These are phyloP conservation scores for Xyrichtys novacula DNA, from an alignment of 2,797 vertebrate genomes.

Conservation along the genomic window DNA sequence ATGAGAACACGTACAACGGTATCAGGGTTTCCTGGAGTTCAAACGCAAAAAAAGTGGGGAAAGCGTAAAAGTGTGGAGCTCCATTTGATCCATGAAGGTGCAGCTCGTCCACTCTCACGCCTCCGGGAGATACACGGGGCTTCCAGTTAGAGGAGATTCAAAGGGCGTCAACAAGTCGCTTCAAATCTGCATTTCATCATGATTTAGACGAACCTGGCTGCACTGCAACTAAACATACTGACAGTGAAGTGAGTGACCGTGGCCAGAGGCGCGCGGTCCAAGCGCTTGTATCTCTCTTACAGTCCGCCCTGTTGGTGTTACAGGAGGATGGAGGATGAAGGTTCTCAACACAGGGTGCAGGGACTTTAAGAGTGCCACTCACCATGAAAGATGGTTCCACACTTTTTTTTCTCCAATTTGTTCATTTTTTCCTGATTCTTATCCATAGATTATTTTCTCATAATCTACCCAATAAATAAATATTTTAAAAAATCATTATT, in stretches of 20 bases:
- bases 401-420: too few species aligned
- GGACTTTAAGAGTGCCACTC: not conserved
- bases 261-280: slow-evolving; percentile 23
- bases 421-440: too few species aligned
- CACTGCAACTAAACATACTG: not conserved
- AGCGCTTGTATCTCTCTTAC: slow-evolving; percentile 21
- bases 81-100: slow-evolving; percentile 12
- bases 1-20: not conserved
- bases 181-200: slow-evolving; percentile 29
- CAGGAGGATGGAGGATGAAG: not conserved
- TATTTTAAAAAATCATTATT: too few species aligned
- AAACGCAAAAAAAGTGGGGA: slow-evolving; percentile 8
- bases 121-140: slow-evolving; percentile 1
- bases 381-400: not conserved
- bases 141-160: slow-evolving; percentile 11
- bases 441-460: too few species aligned
- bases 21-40: slow-evolving; percentile 1
- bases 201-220: slow-evolving; percentile 26
- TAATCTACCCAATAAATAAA: too few species aligned
- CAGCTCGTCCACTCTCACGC: slow-evolving; percentile 17
- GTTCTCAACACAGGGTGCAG: not conserved
- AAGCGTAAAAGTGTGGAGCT: slow-evolving; percentile 29
- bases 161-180: slow-evolving; percentile 42
- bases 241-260: slow-evolving; percentile 6
- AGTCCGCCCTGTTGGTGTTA: slow-evolving; percentile 9